Evolutionary conservation across 2,888 invertebrate species (phyloP), one percentile per base, ranked within the genome.

Genomic region (Macrosiphum euphorbiae): DNA sequence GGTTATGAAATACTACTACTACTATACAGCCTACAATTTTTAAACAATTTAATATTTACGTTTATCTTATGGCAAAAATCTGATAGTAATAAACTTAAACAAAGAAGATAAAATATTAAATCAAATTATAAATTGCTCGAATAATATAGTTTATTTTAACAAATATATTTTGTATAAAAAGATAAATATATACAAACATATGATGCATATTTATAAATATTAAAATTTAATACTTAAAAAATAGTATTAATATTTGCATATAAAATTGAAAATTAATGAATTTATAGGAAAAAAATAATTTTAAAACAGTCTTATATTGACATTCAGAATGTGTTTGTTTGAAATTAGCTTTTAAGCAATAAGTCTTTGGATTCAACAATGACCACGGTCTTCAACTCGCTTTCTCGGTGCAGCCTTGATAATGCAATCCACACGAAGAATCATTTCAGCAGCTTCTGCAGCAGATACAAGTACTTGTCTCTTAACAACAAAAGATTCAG

Each of bases 401-500:
- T 97, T 97, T 95, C 99, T 97, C 16, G 99, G 99, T 55, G 99
- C 98, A 20, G 99, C 97, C 96, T 97, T 98, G 94, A 99, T 97
- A 95, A 99, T 99, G 96, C 99, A 98, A 96, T 99, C 99, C 1
- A 99, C 99, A 94, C 99, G 97, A 44, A 99, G 97, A 95, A 99
- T 89, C 93, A 89, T 99, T 96, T 99, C 99, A 0, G 99, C 99
- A 0, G 99, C 99, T 96, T 99, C 99, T 0, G 98, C 96, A 0
- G 99, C 99, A 16, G 99, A 99, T 94, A 99, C 95, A 94, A 99
- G 96, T 91, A 99, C 99, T 96, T 99, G 99, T 61, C 98, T 97
- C 96, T 99, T 99, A 16, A 99, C 99, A 55, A 98, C 98, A 96
- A 98, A 99, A 0, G 99, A 99, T 96, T 99, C 99, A 0, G 99